A percentile compares a stretch with the other conserved stretches of the same genome.
phyloP scores from a whole-genome alignment of 2,113 vertebrate genomes.

The Hepsetus odoe region DNA sequence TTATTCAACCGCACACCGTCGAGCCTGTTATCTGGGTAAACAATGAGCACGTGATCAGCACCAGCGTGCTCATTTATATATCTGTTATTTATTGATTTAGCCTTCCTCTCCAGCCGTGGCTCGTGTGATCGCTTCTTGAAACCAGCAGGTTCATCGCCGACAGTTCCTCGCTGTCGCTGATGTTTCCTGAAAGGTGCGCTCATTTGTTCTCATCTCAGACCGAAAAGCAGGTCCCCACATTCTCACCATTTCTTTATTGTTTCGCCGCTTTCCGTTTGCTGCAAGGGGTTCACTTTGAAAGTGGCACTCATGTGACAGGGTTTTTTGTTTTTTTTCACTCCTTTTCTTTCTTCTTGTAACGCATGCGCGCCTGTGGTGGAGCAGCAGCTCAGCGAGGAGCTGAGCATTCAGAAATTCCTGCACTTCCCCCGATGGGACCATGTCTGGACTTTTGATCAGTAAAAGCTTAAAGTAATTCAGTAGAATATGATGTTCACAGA shows the following conservation, averaged over 20 bases:
- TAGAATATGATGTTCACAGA: too few relatives aligned
- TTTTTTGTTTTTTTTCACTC: slow-evolving; percentile 49
- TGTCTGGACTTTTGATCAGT: too few relatives aligned
- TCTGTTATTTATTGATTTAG: not conserved
- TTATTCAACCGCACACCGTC: not conserved
- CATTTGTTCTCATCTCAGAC: not conserved
- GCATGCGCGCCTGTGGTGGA: not conserved
- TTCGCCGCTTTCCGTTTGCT: slow-evolving; percentile 52
- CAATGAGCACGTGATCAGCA: slow-evolving; percentile 55
- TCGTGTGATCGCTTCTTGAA: not conserved
- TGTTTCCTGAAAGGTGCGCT: not conserved
- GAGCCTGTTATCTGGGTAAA: slow-evolving; percentile 39
- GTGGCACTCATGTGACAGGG: slow-evolving; percentile 61
- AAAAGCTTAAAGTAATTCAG: too few relatives aligned
- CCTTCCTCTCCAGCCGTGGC: not conserved
- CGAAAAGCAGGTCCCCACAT: not conserved
- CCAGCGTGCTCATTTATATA: slow-evolving; percentile 54
- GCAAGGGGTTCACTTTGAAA: slow-evolving; percentile 57
- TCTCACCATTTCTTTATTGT: slow-evolving; percentile 29
- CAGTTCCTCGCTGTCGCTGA: too few relatives aligned
- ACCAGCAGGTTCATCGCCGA: too few relatives aligned
- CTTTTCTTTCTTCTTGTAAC: not conserved
- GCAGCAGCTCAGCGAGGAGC: too few relatives aligned
- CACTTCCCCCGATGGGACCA: too few relatives aligned
- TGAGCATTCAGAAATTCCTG: too few relatives aligned